A percentile compares a stretch with the other conserved stretches of the same genome.
These are phyloP conservation scores for Mya arenaria DNA, from an alignment of 1,140 invertebrate genomes.

Conservation along the genomic window DNA sequence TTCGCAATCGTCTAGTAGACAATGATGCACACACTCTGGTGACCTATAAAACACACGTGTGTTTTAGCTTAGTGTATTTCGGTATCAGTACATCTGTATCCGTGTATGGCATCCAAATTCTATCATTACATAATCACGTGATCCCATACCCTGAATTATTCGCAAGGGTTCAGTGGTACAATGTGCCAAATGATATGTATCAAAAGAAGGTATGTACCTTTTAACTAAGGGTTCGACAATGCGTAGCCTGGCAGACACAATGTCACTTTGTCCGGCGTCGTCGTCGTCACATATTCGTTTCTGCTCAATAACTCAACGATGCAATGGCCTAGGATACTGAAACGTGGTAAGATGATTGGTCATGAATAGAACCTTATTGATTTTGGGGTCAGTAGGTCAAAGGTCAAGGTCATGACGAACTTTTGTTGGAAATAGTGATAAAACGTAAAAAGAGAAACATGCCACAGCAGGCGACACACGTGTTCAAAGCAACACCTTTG, in stretches of 20 bases:
- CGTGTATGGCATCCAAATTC: conserved; percentile 3
- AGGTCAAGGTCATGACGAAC: too few relatives aligned
- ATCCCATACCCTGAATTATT: not conserved
- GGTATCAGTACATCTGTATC: conserved; percentile 1
- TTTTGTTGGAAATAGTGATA: too few relatives aligned
- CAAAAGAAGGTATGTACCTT: conserved; percentile 11
- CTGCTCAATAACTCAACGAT: conserved; percentile 5
- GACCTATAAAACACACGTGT: conserved; percentile 6
- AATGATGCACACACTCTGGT: too few relatives aligned
- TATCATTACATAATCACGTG: not conserved
- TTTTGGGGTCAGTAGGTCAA: too few relatives aligned
- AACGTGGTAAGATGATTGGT: conserved; percentile 9
- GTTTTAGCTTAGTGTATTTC: conserved; percentile 11
- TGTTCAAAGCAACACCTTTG: not conserved
- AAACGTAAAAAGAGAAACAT: not conserved
- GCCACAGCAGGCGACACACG: not conserved
- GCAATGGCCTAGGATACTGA: conserved; percentile 2
- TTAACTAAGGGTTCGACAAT: not conserved
- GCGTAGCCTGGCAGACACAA: too few relatives aligned
- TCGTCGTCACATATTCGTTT: not conserved
- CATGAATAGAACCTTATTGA: conserved; percentile 3
- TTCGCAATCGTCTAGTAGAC: too few relatives aligned
- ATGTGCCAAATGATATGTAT: conserved; percentile 8
- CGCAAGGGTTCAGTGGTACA: conserved; percentile 9
- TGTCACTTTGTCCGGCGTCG: too few relatives aligned